These are phyloP conservation scores for Spinus pinus DNA, from an alignment of 2,797 vertebrate species.

Conservation along the genomic window DNA sequence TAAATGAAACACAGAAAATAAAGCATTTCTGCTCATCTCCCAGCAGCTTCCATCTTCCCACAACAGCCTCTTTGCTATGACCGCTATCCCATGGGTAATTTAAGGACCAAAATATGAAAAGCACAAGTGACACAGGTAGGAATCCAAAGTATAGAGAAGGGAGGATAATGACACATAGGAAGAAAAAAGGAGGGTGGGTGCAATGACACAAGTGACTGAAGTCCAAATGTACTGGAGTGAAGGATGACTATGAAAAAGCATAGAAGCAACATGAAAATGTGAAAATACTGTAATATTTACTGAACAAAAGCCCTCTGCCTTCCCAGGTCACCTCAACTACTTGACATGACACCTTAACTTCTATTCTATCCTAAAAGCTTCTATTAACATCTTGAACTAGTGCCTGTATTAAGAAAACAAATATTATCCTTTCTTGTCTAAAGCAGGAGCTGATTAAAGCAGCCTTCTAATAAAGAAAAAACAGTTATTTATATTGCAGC, in stretches of 20 bases:
- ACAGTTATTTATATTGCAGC: not conserved
- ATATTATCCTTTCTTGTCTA: not conserved
- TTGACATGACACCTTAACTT: not conserved
- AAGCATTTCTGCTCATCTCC: not conserved
- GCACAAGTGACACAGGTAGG: not conserved
- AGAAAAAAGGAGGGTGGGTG: not conserved
- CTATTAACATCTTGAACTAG: not conserved
- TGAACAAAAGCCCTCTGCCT: not conserved
- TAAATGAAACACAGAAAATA: not conserved
- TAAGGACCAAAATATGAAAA: not conserved
- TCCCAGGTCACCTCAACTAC: not conserved
- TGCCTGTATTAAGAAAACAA: not conserved
- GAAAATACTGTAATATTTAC: not conserved
- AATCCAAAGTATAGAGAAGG: not conserved
- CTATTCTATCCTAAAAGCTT: not conserved
- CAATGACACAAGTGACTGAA: not conserved
- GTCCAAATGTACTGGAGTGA: not conserved
- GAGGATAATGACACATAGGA: not conserved
- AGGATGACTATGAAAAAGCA: not conserved
- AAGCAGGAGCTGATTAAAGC: not conserved
- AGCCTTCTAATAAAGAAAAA: not conserved
- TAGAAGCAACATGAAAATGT: not conserved
- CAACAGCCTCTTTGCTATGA: not conserved
- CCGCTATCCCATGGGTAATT: not conserved
- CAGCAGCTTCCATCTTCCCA: not conserved